Base-by-base conservation (phyloP, 2,113 vertebrate species). In the Phocoena phocoena region DNA sequence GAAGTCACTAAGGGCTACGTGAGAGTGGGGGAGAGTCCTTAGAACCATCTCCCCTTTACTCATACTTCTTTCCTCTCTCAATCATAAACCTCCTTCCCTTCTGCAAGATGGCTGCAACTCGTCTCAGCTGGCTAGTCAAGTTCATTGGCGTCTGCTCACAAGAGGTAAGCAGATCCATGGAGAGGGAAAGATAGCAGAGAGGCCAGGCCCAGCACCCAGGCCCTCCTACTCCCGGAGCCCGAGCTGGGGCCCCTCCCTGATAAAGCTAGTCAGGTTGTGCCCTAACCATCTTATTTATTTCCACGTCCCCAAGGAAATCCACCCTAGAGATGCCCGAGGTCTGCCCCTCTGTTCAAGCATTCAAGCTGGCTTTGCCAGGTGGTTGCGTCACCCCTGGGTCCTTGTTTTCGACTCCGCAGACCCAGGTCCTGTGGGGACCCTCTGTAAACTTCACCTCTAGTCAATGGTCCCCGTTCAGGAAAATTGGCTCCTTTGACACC, bases 401-500 rank as follows among this genome's bases (percentile, higher is more conserved):
- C 96, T 93, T 93, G 58, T 95, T 96, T 96, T 76, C 0, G 25
- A 38, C 68, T 70, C 60, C 74, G 11, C 47, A 8, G 13, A 47
- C 53, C 93, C 76, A 6, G 92, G 53, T 73, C 73, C 81, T 96
- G 94, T 5, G 47, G 96, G 96, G 96, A 50, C 95, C 96, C 86
- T 98, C 92, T 90, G 80, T 98, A 97, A 98, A 97, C 96, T 95
- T 84, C 31, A 97, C 96, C 96, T 98, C 95, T 96, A 20, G 38
- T 97, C 94, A 84, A 81, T 71, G 82, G 86, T 91, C 95, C 95
- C 96, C 1, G 88, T 96, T 96, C 80, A 98, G 98, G 98, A 98
- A 98, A 99, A 98, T 98, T 98, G 98, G 98, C 98, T 98, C 98
- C 98, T 98, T 98, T 98, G 98, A 98, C 98, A 97, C 98, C 90